These are phyloP conservation scores for Hylaeus volcanicus DNA, from an alignment of 1,140 invertebrate species.

Conservation along the genomic window DNA sequence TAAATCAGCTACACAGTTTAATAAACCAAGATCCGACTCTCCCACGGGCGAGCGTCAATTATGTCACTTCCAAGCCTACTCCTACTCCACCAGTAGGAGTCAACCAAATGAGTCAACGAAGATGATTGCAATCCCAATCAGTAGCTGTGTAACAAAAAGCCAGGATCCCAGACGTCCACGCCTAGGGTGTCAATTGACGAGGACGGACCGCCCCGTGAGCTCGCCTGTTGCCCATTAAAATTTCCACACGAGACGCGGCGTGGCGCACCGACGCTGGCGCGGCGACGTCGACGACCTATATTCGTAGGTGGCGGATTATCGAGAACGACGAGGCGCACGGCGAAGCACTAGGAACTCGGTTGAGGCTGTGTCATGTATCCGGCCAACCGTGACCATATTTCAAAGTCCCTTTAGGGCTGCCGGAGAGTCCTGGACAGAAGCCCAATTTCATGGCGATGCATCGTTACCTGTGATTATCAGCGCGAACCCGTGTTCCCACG, in stretches of 20 bases:
- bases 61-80: no score
- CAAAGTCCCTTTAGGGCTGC: constrained; percentile 72
- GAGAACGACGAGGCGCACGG: not conserved
- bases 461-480: constrained; percentile 78
- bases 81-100: no score
- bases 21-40: no score
- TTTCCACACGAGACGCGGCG: constrained; percentile 38
- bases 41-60: no score
- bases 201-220: constrained; percentile 45
- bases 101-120: no score
- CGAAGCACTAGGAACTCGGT: constrained; percentile 8
- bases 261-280: not conserved
- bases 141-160: not conserved
- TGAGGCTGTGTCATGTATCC: constrained; percentile 50
- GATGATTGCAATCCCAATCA: no score
- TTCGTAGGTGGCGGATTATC: constrained; percentile 41
- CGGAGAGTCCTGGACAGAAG: constrained; percentile 72
- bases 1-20: no score
- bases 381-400: constrained; percentile 64
- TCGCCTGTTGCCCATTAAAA: constrained; percentile 49
- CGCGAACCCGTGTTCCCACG: constrained; percentile 69
- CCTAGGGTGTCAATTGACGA: not conserved
- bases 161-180: not conserved
- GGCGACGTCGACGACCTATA: constrained; percentile 36
- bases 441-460: constrained; percentile 77